Evolutionary conservation across 2,797 vertebrate genomes (phyloP).

Genomic region (Cetoscarus ocellatus): DNA sequence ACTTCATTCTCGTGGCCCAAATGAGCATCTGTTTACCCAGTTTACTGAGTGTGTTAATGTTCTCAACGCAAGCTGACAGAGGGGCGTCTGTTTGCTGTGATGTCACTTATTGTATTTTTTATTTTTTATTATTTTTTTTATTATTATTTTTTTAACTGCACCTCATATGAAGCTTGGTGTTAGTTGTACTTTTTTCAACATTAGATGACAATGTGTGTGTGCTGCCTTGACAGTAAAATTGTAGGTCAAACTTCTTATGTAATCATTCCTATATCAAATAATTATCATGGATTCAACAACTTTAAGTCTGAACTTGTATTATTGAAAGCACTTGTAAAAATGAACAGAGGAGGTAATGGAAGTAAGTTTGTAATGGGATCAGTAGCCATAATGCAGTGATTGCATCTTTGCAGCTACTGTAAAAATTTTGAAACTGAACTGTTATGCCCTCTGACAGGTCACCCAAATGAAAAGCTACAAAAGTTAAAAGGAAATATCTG

Average conservation of each 20-base stretch:
- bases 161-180: neutral
- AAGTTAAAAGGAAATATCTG: too few species aligned
- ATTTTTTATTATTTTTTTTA: too few species aligned
- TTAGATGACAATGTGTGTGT: neutral
- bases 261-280: neutral
- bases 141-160: neutral
- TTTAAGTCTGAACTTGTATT: neutral
- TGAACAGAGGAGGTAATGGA: too few species aligned
- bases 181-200: neutral
- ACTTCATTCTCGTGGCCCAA: conserved; percentile 60
- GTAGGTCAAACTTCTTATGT: neutral
- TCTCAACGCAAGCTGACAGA: conserved; percentile 32
- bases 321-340: too few species aligned
- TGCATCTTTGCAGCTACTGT: too few species aligned
- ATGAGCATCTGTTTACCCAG: conserved; percentile 67
- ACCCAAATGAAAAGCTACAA: too few species aligned
- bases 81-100: conserved; percentile 35
- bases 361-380: too few species aligned
- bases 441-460: too few species aligned
- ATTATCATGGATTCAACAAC: neutral
- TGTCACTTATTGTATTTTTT: conserved; percentile 15
- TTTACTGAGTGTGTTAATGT: conserved; percentile 32
- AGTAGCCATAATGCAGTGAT: too few species aligned
- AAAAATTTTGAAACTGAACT: too few species aligned
- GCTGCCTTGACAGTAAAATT: neutral